Conservation (phyloP, 2,113 vertebrate species). For the Oreochromis tanganicae region DNA sequence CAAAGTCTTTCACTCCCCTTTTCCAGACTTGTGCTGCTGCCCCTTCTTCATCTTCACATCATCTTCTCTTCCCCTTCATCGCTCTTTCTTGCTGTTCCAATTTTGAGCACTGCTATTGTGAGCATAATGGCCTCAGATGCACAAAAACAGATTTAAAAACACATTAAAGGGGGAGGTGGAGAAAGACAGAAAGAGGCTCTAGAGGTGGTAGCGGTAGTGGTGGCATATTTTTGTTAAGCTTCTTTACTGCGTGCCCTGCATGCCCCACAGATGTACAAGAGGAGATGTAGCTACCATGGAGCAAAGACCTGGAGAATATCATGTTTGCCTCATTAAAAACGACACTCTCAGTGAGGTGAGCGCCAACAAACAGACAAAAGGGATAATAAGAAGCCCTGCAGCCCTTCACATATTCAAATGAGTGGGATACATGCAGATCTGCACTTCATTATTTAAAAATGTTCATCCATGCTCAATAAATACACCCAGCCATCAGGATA, state of each 20-base stretch:
- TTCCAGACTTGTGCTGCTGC: neutral
- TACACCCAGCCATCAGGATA: slow-evolving; percentile 4
- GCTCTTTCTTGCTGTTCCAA: neutral
- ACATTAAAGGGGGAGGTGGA: neutral
- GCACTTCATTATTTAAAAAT: slow-evolving; percentile 44
- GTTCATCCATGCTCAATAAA: neutral
- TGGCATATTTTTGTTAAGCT: slow-evolving; percentile 25
- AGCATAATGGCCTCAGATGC: slow-evolving; percentile 20
- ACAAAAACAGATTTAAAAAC: slow-evolving; percentile 26
- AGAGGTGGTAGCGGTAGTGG: neutral
- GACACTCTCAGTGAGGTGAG: slow-evolving; percentile 12
- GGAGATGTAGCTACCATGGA: neutral
- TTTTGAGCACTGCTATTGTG: neutral
- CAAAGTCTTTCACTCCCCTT: neutral
- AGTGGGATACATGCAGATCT: slow-evolving; percentile 33
- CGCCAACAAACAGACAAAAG: slow-evolving; percentile 35
- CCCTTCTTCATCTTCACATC: neutral
- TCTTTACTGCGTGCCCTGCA: neutral
- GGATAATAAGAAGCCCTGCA: slow-evolving; percentile 34
- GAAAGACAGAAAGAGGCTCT: neutral
- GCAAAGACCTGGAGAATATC: slow-evolving; percentile 23
- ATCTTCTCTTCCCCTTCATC: neutral
- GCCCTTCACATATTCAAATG: slow-evolving; percentile 37
- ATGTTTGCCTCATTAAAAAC: slow-evolving; percentile 53
- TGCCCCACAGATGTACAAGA: slow-evolving; percentile 29